phyloP scores from a whole-genome alignment of 2,113 vertebrate genomes.

The Protomyctophum bolini region DNA sequence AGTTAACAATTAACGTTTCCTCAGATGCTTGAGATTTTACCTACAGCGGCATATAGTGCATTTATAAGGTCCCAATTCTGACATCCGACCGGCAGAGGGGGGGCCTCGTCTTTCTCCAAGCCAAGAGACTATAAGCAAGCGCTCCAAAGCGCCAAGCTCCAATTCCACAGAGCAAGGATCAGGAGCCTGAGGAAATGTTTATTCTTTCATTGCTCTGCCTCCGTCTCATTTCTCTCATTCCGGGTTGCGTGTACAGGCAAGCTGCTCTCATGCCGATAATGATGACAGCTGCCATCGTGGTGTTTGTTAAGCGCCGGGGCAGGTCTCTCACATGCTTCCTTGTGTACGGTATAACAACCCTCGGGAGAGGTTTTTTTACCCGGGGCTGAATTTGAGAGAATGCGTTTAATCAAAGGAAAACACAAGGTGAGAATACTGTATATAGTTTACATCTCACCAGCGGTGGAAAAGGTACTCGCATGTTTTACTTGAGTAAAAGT shows the following conservation, averaged over 20 bases:
- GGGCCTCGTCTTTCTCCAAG: neutral
- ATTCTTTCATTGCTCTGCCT: neutral
- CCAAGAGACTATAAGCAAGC: neutral
- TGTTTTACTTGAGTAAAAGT: too few relatives aligned
- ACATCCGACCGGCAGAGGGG: too few relatives aligned
- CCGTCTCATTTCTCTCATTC: neutral
- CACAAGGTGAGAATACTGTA: constrained; percentile 4
- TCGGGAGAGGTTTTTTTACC: constrained; percentile 2
- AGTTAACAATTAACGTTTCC: neutral
- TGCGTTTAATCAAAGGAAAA: constrained; percentile 29
- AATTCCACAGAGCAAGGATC: neutral
- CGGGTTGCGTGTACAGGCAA: neutral
- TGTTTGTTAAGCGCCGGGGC: too few relatives aligned
- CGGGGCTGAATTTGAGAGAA: neutral
- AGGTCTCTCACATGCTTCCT: too few relatives aligned
- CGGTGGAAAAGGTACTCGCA: too few relatives aligned
- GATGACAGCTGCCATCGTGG: neutral
- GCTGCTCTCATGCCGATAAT: neutral
- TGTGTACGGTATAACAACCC: neutral
- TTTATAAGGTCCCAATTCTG: too few relatives aligned
- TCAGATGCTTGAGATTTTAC: neutral
- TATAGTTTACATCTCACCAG: constrained; percentile 1
- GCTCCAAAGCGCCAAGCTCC: neutral
- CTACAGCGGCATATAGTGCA: neutral
- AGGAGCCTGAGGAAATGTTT: constrained; percentile 10